Percentiles rank a stretch among this genome's conserved stretches.
These are phyloP conservation scores for Emmelina monodactyla DNA, from an alignment of 2,888 invertebrate genomes.

Conservation along the genomic window DNA sequence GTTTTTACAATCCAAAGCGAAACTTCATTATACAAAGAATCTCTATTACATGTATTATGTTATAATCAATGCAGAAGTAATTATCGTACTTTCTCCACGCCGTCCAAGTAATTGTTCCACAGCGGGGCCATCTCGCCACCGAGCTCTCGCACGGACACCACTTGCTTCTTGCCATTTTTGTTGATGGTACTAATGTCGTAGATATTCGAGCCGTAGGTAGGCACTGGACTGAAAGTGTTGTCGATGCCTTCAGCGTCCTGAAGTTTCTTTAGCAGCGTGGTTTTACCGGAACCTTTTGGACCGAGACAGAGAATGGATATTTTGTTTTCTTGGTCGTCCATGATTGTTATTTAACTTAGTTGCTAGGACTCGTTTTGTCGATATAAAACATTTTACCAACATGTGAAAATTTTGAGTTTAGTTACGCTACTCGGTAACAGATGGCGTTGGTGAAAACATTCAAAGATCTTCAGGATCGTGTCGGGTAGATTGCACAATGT, in stretches of 20 bases:
- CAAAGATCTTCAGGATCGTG: too few species aligned
- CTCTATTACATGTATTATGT: too few species aligned
- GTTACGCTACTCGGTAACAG: slow-evolving; percentile 31
- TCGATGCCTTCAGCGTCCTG: slow-evolving; percentile 76
- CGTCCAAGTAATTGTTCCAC: slow-evolving; percentile 79
- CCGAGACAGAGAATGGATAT: slow-evolving; percentile 73
- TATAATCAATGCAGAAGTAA: too few species aligned
- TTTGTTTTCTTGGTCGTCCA: slow-evolving; percentile 51
- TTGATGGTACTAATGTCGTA: slow-evolving; percentile 67
- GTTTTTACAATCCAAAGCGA: too few species aligned
- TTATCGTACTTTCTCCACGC: slow-evolving; percentile 60
- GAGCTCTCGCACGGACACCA: slow-evolving; percentile 72
- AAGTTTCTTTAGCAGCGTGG: slow-evolving; percentile 76
- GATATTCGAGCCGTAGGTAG: slow-evolving; percentile 82
- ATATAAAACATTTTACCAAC: slow-evolving; percentile 25
- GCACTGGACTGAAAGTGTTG: slow-evolving; percentile 78
- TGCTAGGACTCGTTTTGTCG: slow-evolving; percentile 1
- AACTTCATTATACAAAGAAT: too few species aligned
- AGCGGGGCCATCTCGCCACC: slow-evolving; percentile 85
- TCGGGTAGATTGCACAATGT: too few species aligned
- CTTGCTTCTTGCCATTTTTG: slow-evolving; percentile 57
- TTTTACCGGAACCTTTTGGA: slow-evolving; percentile 83
- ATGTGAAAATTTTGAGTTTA: slow-evolving; percentile 13
- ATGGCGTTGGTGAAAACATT: slow-evolving; percentile 25
- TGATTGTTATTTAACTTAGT: too few species aligned